phyloP scores from a whole-genome alignment of 1,140 invertebrate genomes.

The Drosophila littoralis region DNA sequence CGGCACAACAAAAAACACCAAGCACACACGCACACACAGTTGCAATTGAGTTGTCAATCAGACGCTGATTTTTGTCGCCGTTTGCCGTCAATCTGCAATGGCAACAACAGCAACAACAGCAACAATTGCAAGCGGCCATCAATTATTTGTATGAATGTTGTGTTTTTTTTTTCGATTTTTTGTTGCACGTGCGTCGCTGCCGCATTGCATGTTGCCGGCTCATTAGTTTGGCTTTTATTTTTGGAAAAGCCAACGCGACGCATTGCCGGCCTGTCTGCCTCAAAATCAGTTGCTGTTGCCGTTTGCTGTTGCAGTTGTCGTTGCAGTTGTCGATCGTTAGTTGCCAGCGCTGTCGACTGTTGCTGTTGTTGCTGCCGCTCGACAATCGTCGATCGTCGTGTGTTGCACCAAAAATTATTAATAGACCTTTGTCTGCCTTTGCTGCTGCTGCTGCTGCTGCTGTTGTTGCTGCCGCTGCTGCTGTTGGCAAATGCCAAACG shows the following conservation, averaged over 20 bases:
- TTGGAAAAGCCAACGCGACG: slow-evolving; percentile 82
- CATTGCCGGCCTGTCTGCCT: slow-evolving; percentile 72
- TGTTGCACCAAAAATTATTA: slow-evolving; percentile 76
- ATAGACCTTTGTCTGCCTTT: slow-evolving; percentile 78
- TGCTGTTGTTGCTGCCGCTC: slow-evolving; percentile 24
- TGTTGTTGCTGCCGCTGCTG: slow-evolving; percentile 38
- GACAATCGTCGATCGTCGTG: slow-evolving; percentile 49
- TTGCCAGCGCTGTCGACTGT: slow-evolving; percentile 66
- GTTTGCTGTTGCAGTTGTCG: slow-evolving; percentile 48
- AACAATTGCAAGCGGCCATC: slow-evolving; percentile 75
- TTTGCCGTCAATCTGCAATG: slow-evolving; percentile 74
- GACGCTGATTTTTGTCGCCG: slow-evolving; percentile 78
- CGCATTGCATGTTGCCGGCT: slow-evolving; percentile 80
- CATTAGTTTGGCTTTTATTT: slow-evolving; percentile 83
- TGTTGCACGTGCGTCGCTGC: slow-evolving; percentile 72
- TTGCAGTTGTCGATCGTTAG: slow-evolving; percentile 80
- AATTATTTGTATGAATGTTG: slow-evolving; percentile 70
- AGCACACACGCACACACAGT: slow-evolving; percentile 36
- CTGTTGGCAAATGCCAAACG: slow-evolving; percentile 81
- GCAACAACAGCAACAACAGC: slow-evolving; percentile 33
- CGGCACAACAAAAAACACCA: slow-evolving; percentile 33
- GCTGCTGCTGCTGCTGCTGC: slow-evolving; percentile 36
- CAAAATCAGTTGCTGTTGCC: slow-evolving; percentile 42
- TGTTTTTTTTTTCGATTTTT: slow-evolving; percentile 23
- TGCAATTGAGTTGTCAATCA: slow-evolving; percentile 80